A percentile compares a stretch with the other conserved stretches of the same genome.
These are phyloP conservation scores for Chrysomallon squamiferum DNA, from an alignment of 1,140 invertebrate species.

Conservation along the genomic window DNA sequence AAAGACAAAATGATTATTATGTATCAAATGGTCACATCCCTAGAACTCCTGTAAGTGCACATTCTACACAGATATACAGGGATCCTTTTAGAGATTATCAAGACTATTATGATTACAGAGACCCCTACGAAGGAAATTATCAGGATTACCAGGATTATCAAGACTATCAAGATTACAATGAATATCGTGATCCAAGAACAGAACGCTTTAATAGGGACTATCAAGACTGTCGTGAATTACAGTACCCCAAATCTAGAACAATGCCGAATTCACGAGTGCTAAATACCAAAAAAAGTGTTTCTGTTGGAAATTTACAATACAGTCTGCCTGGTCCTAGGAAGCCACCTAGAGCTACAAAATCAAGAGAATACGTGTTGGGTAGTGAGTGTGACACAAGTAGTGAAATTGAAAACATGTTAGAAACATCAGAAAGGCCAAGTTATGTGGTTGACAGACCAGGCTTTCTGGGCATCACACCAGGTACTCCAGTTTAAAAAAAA, in stretches of 20 bases:
- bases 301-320: conserved; percentile 35
- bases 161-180: conserved; percentile 21
- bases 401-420: conserved; percentile 6
- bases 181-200: too few relatives aligned
- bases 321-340: conserved; percentile 29
- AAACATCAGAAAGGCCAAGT: neutral
- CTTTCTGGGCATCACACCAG: conserved; percentile 25
- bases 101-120: conserved; percentile 2
- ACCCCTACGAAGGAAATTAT: neutral
- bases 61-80: conserved; percentile 8
- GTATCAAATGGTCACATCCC: conserved; percentile 12
- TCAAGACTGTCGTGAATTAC: too few relatives aligned
- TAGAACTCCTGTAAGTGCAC: conserved; percentile 18
- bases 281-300: conserved; percentile 38
- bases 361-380: conserved; percentile 35
- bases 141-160: conserved; percentile 12
- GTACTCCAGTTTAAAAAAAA: conserved; percentile 21
- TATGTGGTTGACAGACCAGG: too few relatives aligned
- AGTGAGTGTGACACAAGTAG: conserved; percentile 28
- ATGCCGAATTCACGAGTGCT: conserved; percentile 1
- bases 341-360: conserved; percentile 40
- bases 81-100: conserved; percentile 1
- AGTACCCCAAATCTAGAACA: too few relatives aligned
- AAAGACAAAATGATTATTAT: neutral
- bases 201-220: too few relatives aligned